These are phyloP conservation scores for Heliconius melpomene DNA, from an alignment of 1,140 invertebrate species.

Conservation along the genomic window DNA sequence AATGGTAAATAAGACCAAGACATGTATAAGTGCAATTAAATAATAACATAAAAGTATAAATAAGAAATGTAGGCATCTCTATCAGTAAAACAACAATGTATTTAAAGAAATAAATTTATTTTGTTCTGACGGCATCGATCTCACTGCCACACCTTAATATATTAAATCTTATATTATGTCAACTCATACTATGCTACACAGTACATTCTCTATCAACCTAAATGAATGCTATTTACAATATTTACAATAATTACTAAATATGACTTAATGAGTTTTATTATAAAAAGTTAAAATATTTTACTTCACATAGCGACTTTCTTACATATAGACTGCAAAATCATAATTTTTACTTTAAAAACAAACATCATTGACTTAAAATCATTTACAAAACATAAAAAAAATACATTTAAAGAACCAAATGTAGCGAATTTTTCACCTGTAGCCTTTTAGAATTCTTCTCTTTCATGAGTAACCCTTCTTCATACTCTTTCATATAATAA, in stretches of 20 bases:
- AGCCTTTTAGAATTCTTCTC: too few species aligned
- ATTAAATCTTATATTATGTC: conserved; percentile 30
- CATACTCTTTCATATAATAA: too few species aligned
- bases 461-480: too few species aligned
- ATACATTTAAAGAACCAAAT: neutral
- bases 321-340: neutral
- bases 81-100: conserved; percentile 59
- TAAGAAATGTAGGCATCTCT: neutral
- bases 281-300: neutral
- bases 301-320: neutral
- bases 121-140: conserved; percentile 65
- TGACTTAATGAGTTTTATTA: neutral
- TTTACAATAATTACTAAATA: conserved; percentile 42
- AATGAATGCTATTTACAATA: conserved; percentile 53
- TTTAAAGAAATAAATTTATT: conserved; percentile 77
- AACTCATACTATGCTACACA: conserved; percentile 37
- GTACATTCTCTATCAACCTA: conserved; percentile 31
- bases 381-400: neutral
- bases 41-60: conserved; percentile 18
- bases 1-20: conserved; percentile 41
- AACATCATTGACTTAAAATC: neutral
- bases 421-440: neutral
- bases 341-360: neutral
- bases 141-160: conserved; percentile 38
- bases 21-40: conserved; percentile 36